phyloP scores from a whole-genome alignment of 2,888 invertebrate species.

The Diogma glabrata region DNA sequence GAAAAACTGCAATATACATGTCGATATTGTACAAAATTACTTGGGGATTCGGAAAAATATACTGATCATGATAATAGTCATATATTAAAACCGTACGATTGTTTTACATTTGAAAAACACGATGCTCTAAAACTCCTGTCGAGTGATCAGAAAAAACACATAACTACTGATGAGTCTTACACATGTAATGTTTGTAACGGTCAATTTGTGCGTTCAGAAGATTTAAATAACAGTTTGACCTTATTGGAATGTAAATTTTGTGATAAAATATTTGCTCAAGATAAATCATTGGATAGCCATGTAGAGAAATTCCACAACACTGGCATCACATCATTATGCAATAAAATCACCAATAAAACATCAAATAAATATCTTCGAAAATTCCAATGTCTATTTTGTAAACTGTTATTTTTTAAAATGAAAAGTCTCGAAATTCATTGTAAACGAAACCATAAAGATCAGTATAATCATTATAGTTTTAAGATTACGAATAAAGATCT shows the following conservation, averaged over 20 bases:
- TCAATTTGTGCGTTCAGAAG: constrained; percentile 12
- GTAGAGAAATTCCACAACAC: constrained; percentile 5
- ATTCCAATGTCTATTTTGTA: constrained; percentile 14
- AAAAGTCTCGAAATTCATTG: constrained; percentile 16
- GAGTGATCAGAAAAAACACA: neutral
- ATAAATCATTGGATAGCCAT: constrained; percentile 12
- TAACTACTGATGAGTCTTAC: neutral
- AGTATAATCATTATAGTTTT: neutral
- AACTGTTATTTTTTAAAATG: constrained; percentile 13
- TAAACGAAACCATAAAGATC: constrained; percentile 13
- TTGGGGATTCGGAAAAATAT: neutral
- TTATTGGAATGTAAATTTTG: constrained; percentile 14
- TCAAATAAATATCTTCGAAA: neutral
- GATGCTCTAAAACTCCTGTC: too few species aligned
- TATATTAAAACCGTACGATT: constrained; percentile 9
- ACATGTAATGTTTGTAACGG: constrained; percentile 11
- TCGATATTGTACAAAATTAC: constrained; percentile 6
- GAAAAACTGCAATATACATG: neutral
- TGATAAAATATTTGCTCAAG: constrained; percentile 11
- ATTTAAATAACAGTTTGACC: constrained; percentile 11
- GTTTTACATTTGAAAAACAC: constrained; percentile 12
- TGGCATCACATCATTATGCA: too few species aligned
- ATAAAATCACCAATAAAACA: neutral
- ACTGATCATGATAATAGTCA: constrained; percentile 11
- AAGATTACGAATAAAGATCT: constrained; percentile 1